phyloP scores from a whole-genome alignment of 2,113 vertebrate genomes.

The Callaeas wilsoni region DNA sequence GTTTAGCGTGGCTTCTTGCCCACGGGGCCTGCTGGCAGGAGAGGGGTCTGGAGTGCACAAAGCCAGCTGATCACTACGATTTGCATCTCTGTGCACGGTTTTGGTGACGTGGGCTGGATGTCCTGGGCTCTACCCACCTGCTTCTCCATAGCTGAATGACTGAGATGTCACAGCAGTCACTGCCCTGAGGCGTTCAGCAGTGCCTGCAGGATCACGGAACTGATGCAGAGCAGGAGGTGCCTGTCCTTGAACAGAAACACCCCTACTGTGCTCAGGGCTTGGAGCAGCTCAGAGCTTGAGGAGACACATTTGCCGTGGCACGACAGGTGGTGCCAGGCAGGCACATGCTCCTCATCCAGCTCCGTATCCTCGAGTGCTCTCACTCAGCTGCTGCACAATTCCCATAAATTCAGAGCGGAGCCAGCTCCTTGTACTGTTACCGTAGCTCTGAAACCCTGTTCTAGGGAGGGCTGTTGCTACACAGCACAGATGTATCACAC shows the following conservation, averaged over 20 bases:
- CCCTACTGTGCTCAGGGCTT: neutral
- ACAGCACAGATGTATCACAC: neutral
- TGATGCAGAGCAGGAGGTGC: neutral
- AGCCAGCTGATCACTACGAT: neutral
- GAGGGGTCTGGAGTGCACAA: neutral
- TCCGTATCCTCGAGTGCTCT: neutral
- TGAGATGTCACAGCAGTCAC: neutral
- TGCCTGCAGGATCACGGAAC: neutral
- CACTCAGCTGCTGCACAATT: neutral
- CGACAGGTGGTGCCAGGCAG: neutral
- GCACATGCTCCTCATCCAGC: neutral
- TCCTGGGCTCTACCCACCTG: neutral
- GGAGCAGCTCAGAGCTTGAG: neutral
- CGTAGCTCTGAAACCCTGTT: neutral
- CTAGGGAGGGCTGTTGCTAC: neutral
- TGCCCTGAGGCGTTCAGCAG: accelerated
- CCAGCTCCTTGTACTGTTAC: neutral
- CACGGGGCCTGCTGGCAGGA: neutral
- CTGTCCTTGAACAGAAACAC: neutral
- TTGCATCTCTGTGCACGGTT: neutral
- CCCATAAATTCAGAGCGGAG: neutral
- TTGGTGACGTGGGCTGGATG: neutral
- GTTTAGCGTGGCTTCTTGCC: neutral
- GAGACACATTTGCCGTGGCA: neutral
- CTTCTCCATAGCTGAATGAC: neutral